Percentiles rank a stretch among this genome's conserved stretches.
These are phyloP conservation scores for Eufriesea mexicana DNA, from an alignment of 1,140 invertebrate species.

Conservation along the genomic window DNA sequence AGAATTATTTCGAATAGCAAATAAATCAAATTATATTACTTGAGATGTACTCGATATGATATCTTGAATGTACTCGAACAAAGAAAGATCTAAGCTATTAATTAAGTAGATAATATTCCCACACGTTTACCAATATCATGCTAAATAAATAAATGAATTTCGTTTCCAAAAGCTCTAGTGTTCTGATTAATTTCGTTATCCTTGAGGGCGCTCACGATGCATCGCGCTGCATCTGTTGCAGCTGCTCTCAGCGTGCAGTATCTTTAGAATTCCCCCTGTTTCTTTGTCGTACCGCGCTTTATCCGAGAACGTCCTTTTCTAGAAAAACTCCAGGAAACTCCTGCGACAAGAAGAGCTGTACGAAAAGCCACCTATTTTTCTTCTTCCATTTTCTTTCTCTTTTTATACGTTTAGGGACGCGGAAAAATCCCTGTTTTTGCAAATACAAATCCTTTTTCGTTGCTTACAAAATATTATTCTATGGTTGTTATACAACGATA, in stretches of 20 bases:
- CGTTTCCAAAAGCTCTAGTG: background rate
- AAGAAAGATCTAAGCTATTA: background rate
- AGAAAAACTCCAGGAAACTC: conserved; percentile 17
- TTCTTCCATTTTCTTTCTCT: too few relatives aligned
- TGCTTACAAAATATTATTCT: background rate
- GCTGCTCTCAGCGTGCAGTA: conserved; percentile 39
- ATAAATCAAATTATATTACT: background rate
- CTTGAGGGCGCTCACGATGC: background rate
- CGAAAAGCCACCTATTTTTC: background rate
- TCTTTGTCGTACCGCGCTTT: conserved; percentile 36
- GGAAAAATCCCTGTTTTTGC: background rate
- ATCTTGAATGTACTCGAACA: background rate
- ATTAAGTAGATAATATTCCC: background rate
- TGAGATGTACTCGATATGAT: background rate
- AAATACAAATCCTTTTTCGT: background rate
- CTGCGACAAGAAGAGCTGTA: too few relatives aligned
- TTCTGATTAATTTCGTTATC: conserved; percentile 37
- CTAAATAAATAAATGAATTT: background rate
- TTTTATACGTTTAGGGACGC: background rate
- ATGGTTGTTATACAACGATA: too few relatives aligned
- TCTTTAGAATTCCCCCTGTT: conserved; percentile 40
- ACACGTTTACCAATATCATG: background rate
- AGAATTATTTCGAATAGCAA: background rate
- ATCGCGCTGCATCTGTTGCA: conserved; percentile 41
- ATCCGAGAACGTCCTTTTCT: conserved; percentile 15